Evolutionary conservation across 2,113 vertebrate genomes (phyloP), one percentile per base, ranked within the genome.

Genomic region (Calyptommatus sinebrachiatus): DNA sequence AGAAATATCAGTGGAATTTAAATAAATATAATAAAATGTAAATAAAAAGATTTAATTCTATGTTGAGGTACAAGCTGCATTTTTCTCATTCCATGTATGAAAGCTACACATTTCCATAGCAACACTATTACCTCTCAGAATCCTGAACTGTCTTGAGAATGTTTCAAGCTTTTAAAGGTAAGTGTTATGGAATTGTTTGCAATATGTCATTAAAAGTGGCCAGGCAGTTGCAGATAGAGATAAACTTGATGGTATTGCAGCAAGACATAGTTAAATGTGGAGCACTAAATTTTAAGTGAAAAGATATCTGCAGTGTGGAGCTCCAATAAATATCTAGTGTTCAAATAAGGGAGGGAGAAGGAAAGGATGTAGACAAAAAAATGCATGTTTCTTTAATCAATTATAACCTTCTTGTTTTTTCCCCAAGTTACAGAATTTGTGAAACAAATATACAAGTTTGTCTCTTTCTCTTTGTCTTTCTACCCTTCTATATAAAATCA

Each of bases 81-180:
- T 7, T 81, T 74, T 88, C 50, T 84, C 57, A 26, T n/a, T 10
- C 2, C 62, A 21, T 21, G 35, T 0, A 21, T 29, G 29, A 74
- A 83, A 87, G 18, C 21, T n/a, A 70, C 2, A 79, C 57, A 81
- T 60, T 79, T 84, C 76, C 50, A 81, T 71, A 77, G 28, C 78
- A 88, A 81, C 16, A 6, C 63, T 26, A 63, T 2, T 71, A 35
- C 2, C 80, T 81, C 85, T 70, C 4, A 28, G 78, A 85, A 65
- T 29, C 20, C 7, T 74, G 8, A 16, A 65, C 24, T 79, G 67
- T 77, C 69, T 4, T 66, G 14, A 79, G 57, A 81, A 84, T 78
- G 79, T 20, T 3, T 31, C 9, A 77, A 62, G 46, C 24, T 87
- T 86, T 77, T 63, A 75, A 50, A 67, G 31, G 76, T 29, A 84